Evolutionary conservation across 2,113 vertebrate genomes (phyloP).

Genomic region (Drymodes brunneopygia): DNA sequence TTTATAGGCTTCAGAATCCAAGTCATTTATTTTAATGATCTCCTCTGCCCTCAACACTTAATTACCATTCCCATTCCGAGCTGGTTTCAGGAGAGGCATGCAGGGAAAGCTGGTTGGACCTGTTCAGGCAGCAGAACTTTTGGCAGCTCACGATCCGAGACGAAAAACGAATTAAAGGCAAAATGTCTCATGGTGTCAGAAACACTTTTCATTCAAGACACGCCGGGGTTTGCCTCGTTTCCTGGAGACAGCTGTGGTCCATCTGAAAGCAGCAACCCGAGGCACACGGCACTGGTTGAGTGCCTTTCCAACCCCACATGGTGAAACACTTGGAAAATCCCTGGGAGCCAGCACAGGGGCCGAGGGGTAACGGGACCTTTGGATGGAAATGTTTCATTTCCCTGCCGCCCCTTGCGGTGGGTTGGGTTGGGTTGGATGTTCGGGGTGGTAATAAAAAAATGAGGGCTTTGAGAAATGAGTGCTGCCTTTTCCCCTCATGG

Average conservation of each 20-base stretch:
- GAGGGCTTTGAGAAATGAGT: background rate
- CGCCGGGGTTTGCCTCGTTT: background rate
- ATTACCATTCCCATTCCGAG: background rate
- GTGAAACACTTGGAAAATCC: constrained; percentile 1
- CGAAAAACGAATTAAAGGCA: background rate
- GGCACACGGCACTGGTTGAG: background rate
- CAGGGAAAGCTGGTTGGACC: constrained; percentile 36
- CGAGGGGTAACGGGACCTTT: fast-evolving
- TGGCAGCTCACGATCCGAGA: constrained; percentile 12
- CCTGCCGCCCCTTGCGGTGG: background rate
- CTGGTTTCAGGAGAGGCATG: constrained; percentile 24
- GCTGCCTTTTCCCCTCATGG: background rate
- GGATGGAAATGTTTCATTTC: background rate
- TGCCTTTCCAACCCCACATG: background rate
- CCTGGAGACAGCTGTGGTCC: background rate
- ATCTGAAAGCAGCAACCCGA: background rate
- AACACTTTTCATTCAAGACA: background rate
- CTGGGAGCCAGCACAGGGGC: background rate
- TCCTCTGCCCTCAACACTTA: constrained; percentile 36
- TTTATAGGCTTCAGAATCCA: constrained; percentile 49
- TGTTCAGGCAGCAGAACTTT: constrained; percentile 2
- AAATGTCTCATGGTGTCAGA: background rate
- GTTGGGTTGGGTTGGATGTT: background rate
- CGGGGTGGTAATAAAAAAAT: background rate
- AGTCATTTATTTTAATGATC: constrained; percentile 62